Percentiles rank a stretch among this genome's conserved stretches.
These are phyloP conservation scores for Eilema griseolum DNA, from an alignment of 2,888 invertebrate genomes.

Conservation along the genomic window DNA sequence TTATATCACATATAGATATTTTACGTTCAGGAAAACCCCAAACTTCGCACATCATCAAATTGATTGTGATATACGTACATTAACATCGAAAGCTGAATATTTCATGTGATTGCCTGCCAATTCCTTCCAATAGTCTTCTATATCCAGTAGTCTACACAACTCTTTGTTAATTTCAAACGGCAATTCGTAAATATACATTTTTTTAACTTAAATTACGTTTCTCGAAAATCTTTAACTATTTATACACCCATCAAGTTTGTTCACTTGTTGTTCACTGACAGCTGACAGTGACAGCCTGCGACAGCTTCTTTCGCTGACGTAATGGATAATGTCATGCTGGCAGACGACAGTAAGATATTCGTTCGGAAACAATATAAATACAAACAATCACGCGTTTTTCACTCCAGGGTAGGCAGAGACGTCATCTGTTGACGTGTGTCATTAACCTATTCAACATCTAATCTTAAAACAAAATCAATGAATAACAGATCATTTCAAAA, in stretches of 20 bases:
- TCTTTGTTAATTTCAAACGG: conserved; percentile 90
- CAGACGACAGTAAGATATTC: not conserved
- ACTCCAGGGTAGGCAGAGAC: too few relatives aligned
- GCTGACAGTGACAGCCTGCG: conserved; percentile 5
- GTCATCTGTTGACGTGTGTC: too few relatives aligned
- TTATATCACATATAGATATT: conserved; percentile 32
- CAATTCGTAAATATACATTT: conserved; percentile 90
- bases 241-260: conserved; percentile 17
- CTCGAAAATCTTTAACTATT: conserved; percentile 21
- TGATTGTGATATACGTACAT: conserved; percentile 69
- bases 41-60: conserved; percentile 27
- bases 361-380: not conserved
- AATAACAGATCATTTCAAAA: too few relatives aligned
- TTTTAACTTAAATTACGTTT: conserved; percentile 36
- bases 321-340: not conserved
- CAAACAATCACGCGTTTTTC: too few relatives aligned
- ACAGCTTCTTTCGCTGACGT: not conserved
- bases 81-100: conserved; percentile 87
- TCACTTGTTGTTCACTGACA: conserved; percentile 37
- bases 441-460: too few relatives aligned
- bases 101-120: conserved; percentile 90
- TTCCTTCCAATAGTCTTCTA: conserved; percentile 93
- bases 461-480: too few relatives aligned
- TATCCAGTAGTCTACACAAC: conserved; percentile 92
- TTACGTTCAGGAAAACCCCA: conserved; percentile 45